phyloP scores from a whole-genome alignment of 2,888 invertebrate genomes.

The Tipula vernalis region DNA sequence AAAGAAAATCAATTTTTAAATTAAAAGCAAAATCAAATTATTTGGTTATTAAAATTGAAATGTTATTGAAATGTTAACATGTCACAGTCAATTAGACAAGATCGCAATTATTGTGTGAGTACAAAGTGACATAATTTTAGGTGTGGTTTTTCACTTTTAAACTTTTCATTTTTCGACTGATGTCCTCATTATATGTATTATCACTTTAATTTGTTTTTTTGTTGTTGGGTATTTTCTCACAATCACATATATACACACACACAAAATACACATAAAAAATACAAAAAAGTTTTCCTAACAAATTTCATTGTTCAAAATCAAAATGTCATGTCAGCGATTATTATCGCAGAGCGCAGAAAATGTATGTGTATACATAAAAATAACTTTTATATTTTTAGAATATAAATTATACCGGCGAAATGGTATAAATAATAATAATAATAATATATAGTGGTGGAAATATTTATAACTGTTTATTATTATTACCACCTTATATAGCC shows the following conservation, averaged over 20 bases:
- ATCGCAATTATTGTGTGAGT: not conserved
- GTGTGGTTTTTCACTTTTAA: not conserved
- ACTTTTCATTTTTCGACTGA: not conserved
- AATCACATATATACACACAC: not conserved
- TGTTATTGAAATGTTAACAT: not conserved
- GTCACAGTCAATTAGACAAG: not conserved
- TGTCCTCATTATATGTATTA: not conserved
- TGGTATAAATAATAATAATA: not conserved
- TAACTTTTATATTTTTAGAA: not conserved
- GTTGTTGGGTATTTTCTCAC: not conserved
- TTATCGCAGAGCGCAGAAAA: not conserved
- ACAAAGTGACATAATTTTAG: not conserved
- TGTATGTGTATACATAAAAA: not conserved
- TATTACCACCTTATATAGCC: not conserved
- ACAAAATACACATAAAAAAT: not conserved
- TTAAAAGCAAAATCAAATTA: not conserved
- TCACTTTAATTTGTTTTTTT: not conserved
- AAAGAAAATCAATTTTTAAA: not conserved
- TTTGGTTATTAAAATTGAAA: not conserved
- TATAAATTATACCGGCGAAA: not conserved
- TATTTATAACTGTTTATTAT: not conserved
- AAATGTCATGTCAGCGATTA: constrained; percentile 4
- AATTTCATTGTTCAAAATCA: not conserved
- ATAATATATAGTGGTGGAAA: not conserved
- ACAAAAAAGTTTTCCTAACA: not conserved